Evolutionary conservation across 2,113 vertebrate species (phyloP).

Genomic region (Lethenteron reissneri): DNA sequence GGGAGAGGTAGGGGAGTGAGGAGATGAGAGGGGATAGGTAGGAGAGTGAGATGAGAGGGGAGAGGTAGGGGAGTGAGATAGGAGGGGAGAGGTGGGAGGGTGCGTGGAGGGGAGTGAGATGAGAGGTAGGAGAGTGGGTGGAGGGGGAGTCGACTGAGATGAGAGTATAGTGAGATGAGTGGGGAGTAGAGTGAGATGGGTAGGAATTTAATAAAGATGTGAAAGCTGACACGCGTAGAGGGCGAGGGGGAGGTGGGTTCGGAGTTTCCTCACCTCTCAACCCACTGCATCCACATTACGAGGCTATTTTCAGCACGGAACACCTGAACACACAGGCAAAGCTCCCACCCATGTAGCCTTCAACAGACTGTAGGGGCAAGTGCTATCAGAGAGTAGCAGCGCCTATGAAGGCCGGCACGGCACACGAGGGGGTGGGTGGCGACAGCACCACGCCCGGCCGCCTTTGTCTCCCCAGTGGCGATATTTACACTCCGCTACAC

Average conservation of each 20-base stretch:
- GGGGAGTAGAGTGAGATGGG: background rate
- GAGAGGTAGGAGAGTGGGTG: no score
- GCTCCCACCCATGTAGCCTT: background rate
- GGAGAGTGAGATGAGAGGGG: background rate
- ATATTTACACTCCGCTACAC: no score
- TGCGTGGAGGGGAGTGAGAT: no score
- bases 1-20: background rate
- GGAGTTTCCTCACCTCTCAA: background rate
- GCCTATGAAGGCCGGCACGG: no score
- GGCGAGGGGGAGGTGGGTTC: background rate
- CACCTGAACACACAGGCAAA: background rate
- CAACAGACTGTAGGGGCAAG: background rate
- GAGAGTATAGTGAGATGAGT: background rate
- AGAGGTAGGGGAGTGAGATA: background rate
- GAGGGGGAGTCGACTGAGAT: no score
- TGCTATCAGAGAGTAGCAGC: no score
- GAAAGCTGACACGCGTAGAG: background rate
- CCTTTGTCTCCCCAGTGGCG: no score
- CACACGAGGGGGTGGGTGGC: no score
- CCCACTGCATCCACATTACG: background rate
- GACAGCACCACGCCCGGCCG: no score
- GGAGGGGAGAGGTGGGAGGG: background rate
- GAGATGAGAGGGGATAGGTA: background rate
- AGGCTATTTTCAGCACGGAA: background rate
- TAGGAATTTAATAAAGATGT: background rate